phyloP scores from a whole-genome alignment of 2,888 invertebrate species.

The Drosophila multiciliata region DNA sequence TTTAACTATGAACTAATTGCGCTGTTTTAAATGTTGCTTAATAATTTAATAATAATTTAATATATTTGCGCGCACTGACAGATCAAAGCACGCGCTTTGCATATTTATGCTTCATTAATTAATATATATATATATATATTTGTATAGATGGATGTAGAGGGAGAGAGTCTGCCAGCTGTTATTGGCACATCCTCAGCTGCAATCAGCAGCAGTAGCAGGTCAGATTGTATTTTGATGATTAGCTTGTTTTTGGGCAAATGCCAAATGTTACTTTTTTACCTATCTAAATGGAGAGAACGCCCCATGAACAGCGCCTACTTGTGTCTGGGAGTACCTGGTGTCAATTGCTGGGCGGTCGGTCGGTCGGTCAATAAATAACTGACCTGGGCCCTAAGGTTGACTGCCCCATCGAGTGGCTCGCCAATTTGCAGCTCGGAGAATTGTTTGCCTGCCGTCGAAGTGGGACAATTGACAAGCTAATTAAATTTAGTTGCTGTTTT shows the following conservation, averaged over 20 bases:
- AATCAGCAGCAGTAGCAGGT: conserved; percentile 25
- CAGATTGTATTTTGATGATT: conserved; percentile 12
- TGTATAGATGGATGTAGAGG: no score
- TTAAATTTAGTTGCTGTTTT: conserved; percentile 66
- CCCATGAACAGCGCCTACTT: conserved; percentile 13
- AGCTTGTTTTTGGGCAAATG: conserved; percentile 3
- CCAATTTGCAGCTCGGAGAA: not conserved
- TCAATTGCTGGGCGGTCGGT: conserved; percentile 45
- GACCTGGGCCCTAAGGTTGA: conserved; percentile 21
- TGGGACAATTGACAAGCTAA: conserved; percentile 74
- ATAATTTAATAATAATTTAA: no score
- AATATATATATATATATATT: not conserved
- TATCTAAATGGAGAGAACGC: conserved; percentile 7
- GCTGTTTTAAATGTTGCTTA: not conserved
- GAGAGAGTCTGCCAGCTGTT: conserved; percentile 15
- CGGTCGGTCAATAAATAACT: conserved; percentile 34
- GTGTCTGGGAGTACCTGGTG: conserved; percentile 18
- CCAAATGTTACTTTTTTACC: conserved; percentile 10
- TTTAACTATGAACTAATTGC: not conserved
- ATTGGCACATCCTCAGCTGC: conserved; percentile 5
- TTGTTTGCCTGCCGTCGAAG: conserved; percentile 16
- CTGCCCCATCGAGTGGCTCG: conserved; percentile 5
- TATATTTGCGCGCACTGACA: conserved; percentile 42
- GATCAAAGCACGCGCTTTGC: conserved; percentile 6
- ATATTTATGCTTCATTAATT: conserved; percentile 36